A percentile compares a stretch with the other conserved stretches of the same genome.
Conservation (phyloP, 2,797 vertebrate genomes). For the Leptodactylus fallax region DNA sequence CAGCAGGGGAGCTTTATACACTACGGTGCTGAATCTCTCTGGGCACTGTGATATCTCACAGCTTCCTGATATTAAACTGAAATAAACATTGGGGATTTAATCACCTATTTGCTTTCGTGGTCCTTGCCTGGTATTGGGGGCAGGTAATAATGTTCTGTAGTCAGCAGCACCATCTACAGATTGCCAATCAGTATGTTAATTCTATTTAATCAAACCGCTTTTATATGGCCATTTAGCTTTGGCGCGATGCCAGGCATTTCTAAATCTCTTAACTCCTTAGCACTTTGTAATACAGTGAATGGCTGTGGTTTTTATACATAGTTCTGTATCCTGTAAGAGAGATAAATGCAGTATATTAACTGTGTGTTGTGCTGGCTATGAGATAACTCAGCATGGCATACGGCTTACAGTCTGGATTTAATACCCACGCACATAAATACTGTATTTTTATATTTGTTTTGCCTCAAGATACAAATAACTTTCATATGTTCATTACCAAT, state of each 20-base stretch:
- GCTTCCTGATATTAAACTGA: conserved; percentile 48
- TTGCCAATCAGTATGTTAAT: conserved; percentile 72
- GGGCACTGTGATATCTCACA: conserved; percentile 61
- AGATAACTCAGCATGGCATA: neutral
- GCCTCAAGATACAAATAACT: conserved; percentile 19
- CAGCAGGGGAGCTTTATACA: conserved; percentile 63
- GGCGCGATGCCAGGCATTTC: conserved; percentile 67
- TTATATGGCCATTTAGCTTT: conserved; percentile 70
- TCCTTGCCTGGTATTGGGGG: neutral
- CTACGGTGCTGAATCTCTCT: conserved; percentile 68
- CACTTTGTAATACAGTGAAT: conserved; percentile 55
- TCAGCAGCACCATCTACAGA: conserved; percentile 66
- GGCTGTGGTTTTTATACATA: neutral
- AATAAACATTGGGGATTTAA: conserved; percentile 45
- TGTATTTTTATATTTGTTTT: neutral
- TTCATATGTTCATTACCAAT: conserved; percentile 10
- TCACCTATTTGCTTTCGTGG: conserved; percentile 38
- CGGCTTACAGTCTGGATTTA: neutral
- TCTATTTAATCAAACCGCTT: conserved; percentile 69
- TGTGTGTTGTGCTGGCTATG: neutral
- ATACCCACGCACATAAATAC: neutral
- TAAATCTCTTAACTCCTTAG: conserved; percentile 50
- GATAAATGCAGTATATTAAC: neutral
- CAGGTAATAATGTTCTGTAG: conserved; percentile 21
- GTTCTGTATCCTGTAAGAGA: conserved; percentile 27